Evolutionary conservation across 1,140 invertebrate genomes (phyloP), one percentile per base, ranked within the genome.

Genomic region (Mercenaria mercenaria): DNA sequence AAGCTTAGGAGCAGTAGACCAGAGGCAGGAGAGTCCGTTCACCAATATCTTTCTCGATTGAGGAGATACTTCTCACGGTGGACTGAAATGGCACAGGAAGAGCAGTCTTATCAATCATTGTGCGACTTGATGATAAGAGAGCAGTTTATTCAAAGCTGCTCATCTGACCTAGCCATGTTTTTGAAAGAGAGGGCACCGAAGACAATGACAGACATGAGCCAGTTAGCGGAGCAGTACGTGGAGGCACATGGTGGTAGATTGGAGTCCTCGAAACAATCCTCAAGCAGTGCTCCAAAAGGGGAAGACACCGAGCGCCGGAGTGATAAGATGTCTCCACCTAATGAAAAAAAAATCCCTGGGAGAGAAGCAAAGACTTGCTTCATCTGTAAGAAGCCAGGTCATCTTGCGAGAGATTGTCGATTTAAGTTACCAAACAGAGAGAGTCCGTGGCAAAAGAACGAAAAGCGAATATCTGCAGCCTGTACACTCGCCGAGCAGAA

Each of bases 181-280:
- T 47, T 81, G 50, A 81, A 81, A 61, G 79, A 81, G 34, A 34
- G 10, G 47, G 1, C n/a, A 61, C 79, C 79, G 23, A 81, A 39
- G 18, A 20, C 50, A 32, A 61, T 59, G 34, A 47, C 10, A 10
- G 72, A 76, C 8, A 39, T 76, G n/a, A 39, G 4, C 41, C 26
- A 50, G 13, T 11, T 43, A 23, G n/a, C 34, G 8, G 72, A 76
- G 26, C 39, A 76, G 26, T 76, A 76, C n/a, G 26, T 43, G 15
- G 72, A 76, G 39, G 72, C 72, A 29, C 72, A 76, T n/a, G 72
- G 72, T 20, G 43, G 43, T 10, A 26, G 20, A n/a, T 59, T 18
- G 23, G 23, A 6, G 4, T n/a, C 52, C 23, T 32, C n/a, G 37
- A 34, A 72, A 72, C 32, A 34, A 72, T 32, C 67, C 4, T 26